Evolutionary conservation across 2,888 invertebrate genomes (phyloP).

Genomic region (Dexiosoma caninum): DNA sequence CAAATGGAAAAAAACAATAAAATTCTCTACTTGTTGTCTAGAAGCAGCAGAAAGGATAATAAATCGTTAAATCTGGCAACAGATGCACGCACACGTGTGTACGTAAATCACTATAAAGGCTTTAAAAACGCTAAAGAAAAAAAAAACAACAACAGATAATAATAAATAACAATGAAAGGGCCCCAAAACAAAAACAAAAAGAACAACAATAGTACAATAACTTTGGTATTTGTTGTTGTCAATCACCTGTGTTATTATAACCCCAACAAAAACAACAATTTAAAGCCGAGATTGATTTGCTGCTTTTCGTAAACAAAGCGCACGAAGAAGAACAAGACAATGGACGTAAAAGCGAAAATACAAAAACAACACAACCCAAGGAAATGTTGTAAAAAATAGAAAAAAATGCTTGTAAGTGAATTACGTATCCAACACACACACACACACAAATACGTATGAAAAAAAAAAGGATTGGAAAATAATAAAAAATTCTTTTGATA

Average conservation of each 20-base stretch:
- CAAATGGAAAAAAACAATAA: too few relatives aligned
- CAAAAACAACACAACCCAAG: background rate
- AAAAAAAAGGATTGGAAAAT: constrained; percentile 38
- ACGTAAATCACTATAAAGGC: constrained; percentile 38
- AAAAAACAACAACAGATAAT: background rate
- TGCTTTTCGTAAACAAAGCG: constrained; percentile 32
- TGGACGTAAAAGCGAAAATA: background rate
- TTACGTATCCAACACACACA: constrained; percentile 6
- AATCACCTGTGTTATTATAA: constrained; percentile 53
- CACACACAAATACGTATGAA: too few relatives aligned
- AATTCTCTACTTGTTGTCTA: too few relatives aligned
- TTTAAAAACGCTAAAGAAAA: constrained; percentile 32
- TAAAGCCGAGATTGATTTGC: constrained; percentile 51
- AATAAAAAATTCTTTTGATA: constrained; percentile 15
- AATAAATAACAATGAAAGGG: background rate
- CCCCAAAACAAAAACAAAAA: background rate
- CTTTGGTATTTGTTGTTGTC: constrained; percentile 32
- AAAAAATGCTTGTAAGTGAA: constrained; percentile 25
- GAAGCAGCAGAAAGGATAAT: background rate
- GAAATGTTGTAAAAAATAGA: constrained; percentile 32
- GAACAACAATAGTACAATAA: constrained; percentile 14
- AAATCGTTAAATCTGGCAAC: background rate
- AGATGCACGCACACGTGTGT: constrained; percentile 15
- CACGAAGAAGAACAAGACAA: background rate
- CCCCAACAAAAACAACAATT: constrained; percentile 30